Conservation (phyloP, 1,140 invertebrate species). For the Drosophila gunungcola region DNA sequence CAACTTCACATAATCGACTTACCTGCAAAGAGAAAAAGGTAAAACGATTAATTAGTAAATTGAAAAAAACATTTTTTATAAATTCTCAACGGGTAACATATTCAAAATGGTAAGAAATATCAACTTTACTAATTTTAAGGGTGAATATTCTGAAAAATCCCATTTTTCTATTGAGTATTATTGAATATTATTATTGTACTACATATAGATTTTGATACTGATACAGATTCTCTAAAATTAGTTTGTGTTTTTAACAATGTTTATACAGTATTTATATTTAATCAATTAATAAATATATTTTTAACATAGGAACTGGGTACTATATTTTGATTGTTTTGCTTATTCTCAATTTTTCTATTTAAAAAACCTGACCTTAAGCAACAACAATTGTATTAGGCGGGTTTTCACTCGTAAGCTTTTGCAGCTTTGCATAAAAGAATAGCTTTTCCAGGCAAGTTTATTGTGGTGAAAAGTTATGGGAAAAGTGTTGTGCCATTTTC, state of each 20-base stretch:
- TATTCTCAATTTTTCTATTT: conserved; percentile 1
- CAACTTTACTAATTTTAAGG: too few species aligned
- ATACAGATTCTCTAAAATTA: too few species aligned
- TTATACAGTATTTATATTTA: too few species aligned
- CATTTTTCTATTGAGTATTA: too few species aligned
- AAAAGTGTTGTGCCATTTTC: not conserved
- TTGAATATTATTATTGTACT: too few species aligned
- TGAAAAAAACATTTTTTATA: not conserved
- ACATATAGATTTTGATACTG: too few species aligned
- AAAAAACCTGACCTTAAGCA: conserved; percentile 46
- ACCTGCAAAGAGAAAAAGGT: conserved; percentile 51
- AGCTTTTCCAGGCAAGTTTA: conserved; percentile 8
- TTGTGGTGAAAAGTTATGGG: conserved; percentile 19
- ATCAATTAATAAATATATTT: not conserved
- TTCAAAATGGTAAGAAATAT: too few species aligned
- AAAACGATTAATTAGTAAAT: conserved; percentile 1
- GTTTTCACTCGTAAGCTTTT: conserved; percentile 13
- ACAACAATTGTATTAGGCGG: conserved; percentile 18
- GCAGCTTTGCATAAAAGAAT: not conserved
- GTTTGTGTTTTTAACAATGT: too few species aligned
- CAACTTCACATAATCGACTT: conserved; percentile 29
- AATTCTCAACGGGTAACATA: too few species aligned
- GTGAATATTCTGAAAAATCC: too few species aligned
- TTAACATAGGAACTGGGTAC: too few species aligned
- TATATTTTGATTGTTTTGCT: not conserved